Evolutionary conservation across 2,888 invertebrate genomes (phyloP).

Genomic region (Eristalinus aeneus): DNA sequence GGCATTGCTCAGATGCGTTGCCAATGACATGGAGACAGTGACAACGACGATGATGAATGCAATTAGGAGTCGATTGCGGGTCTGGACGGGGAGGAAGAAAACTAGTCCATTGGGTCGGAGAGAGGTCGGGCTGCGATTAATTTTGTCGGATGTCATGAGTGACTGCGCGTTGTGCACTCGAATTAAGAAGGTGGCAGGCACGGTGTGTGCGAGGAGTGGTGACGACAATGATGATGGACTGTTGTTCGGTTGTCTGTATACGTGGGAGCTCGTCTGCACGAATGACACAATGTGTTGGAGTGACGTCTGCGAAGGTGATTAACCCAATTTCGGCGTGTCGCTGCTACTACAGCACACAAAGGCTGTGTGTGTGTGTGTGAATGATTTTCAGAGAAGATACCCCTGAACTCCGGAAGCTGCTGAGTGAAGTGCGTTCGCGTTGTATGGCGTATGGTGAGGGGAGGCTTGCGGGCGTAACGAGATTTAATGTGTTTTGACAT

Average conservation of each 20-base stretch:
- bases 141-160: constrained; percentile 21
- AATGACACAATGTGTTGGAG: constrained; percentile 30
- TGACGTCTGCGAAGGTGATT: constrained; percentile 55
- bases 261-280: constrained; percentile 32
- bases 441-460: background rate
- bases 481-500: background rate
- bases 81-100: background rate
- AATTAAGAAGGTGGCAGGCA: constrained; percentile 13
- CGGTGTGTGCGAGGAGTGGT: background rate
- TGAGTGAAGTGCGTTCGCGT: background rate
- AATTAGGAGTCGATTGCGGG: background rate
- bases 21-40: constrained; percentile 1
- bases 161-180: constrained; percentile 23
- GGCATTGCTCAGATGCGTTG: constrained; percentile 36
- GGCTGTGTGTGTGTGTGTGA: background rate
- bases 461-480: background rate
- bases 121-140: constrained; percentile 15
- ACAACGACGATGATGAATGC: constrained; percentile 24
- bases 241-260: constrained; percentile 43
- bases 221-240: constrained; percentile 5
- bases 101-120: constrained; percentile 26
- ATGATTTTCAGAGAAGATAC: background rate
- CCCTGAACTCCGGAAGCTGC: background rate
- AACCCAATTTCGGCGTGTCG: constrained; percentile 47
- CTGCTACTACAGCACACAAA: background rate